Conservation (phyloP, 2,888 invertebrate genomes). For the Leucoptera coffeella region DNA sequence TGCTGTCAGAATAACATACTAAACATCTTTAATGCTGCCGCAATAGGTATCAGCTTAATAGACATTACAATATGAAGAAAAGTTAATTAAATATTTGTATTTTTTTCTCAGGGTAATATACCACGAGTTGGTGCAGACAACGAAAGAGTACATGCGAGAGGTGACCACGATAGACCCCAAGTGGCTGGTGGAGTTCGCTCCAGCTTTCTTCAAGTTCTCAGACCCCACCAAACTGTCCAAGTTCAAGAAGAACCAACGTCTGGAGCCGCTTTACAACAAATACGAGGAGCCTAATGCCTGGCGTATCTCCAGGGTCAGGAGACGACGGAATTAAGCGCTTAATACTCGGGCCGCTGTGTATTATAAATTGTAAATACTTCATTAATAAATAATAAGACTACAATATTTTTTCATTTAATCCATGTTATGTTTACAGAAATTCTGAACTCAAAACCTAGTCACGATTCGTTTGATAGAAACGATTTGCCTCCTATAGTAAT, state of each 20-base stretch:
- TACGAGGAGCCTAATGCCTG: slow-evolving; percentile 99
- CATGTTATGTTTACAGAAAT: too few species aligned
- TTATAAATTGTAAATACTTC: too few species aligned
- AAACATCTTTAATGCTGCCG: too few species aligned
- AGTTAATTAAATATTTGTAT: too few species aligned
- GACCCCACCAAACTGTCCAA: slow-evolving; percentile 98
- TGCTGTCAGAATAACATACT: too few species aligned
- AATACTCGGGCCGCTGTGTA: background rate
- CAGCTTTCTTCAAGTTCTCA: slow-evolving; percentile 97
- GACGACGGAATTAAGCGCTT: slow-evolving; percentile 73
- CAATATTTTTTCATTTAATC: too few species aligned
- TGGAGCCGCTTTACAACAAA: slow-evolving; percentile 97
- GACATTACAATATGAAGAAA: too few species aligned
- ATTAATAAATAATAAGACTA: too few species aligned
- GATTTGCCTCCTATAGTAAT: too few species aligned
- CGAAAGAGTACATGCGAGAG: slow-evolving; percentile 98
- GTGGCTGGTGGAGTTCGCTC: slow-evolving; percentile 98
- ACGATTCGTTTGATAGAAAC: too few species aligned
- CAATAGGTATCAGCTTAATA: too few species aligned
- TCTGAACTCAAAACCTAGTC: too few species aligned
- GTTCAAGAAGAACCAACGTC: slow-evolving; percentile 96
- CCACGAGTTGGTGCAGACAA: slow-evolving; percentile 96
- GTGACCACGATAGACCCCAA: slow-evolving; percentile 95
- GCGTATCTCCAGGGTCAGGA: slow-evolving; percentile 91
- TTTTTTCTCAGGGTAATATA: slow-evolving; percentile 85